Evolutionary conservation across 1,140 invertebrate genomes (phyloP), one percentile per base, ranked within the genome.

Genomic region (Helicoverpa zea): DNA sequence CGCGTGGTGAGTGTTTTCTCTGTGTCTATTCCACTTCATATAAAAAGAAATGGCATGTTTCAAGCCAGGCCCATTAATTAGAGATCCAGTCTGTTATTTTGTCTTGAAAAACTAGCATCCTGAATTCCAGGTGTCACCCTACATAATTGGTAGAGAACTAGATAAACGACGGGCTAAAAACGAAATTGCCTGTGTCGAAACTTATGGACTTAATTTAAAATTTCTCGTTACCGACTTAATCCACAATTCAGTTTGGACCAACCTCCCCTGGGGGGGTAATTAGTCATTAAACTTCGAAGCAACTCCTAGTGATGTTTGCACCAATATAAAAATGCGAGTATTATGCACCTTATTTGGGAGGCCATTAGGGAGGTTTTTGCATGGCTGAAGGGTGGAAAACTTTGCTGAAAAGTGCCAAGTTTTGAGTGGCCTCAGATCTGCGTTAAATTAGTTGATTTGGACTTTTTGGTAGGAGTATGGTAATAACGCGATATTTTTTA

Each of bases 251-350:
- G 70, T 73, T 73, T 73, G 29, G 54, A 30, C 30, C 52, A 18
- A 13, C 10, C 14, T 58, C 70, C 70, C 47, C 51, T 12, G 35
- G 30, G 35, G 43, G 43, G 54, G 79, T 85, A 88, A 87, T 87
- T 88, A 86, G 81, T 84, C 80, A 88, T 85, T 83, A 86, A 88
- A 88, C 85, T 88, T 59, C 52, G 18, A 59, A 63, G 35, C 47
- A 11, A 75, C 72, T 70, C 49, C 16, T 11, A 72, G 47, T 49
- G 52, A 63, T 56, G 9, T 51, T 29, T 18, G 1, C 43, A 76
- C 74, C 2, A 51, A 76, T 0, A 29, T 63, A 10, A 4, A 12
- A 14, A 3, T 51, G 58, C 58, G 14, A 23, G n/a, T 23, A 0
- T 2, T 49, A 10, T 63, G 10, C 16, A 63, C 74, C 58, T 49